Conservation (phyloP, 2,888 invertebrate genomes). For the Xestia c-nigrum region DNA sequence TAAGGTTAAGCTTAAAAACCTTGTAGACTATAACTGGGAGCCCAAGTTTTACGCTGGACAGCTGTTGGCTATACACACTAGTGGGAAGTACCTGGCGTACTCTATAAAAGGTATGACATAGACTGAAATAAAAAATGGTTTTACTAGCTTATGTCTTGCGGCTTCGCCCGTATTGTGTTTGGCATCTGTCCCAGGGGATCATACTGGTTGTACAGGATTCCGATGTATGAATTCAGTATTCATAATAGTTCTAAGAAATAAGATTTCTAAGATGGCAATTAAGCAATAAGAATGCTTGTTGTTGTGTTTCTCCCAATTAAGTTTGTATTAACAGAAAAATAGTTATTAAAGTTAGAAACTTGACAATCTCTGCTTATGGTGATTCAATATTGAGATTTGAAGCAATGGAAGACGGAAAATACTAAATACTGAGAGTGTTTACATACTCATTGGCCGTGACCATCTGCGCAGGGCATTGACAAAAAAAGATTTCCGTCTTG, state of each 20-base stretch:
- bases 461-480: too few species aligned
- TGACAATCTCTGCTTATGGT: neutral
- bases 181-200: neutral
- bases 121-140: neutral
- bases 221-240: neutral
- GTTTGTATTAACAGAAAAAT: neutral
- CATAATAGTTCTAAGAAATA: neutral
- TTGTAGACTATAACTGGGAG: slow-evolving; percentile 98
- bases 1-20: slow-evolving; percentile 96
- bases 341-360: neutral
- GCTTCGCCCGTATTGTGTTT: neutral
- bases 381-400: neutral
- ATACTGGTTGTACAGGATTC: neutral
- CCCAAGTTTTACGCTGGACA: slow-evolving; percentile 96
- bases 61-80: slow-evolving; percentile 96
- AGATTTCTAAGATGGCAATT: too few species aligned
- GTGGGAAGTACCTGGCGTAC: slow-evolving; percentile 96
- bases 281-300: neutral
- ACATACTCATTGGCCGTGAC: neutral
- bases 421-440: neutral
- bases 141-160: neutral
- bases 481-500: too few species aligned
- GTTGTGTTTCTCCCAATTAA: neutral
- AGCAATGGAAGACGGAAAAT: neutral
- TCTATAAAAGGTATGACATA: slow-evolving; percentile 94